Conservation (phyloP, 2,113 vertebrate genomes). For the Oreochromis aureus region DNA sequence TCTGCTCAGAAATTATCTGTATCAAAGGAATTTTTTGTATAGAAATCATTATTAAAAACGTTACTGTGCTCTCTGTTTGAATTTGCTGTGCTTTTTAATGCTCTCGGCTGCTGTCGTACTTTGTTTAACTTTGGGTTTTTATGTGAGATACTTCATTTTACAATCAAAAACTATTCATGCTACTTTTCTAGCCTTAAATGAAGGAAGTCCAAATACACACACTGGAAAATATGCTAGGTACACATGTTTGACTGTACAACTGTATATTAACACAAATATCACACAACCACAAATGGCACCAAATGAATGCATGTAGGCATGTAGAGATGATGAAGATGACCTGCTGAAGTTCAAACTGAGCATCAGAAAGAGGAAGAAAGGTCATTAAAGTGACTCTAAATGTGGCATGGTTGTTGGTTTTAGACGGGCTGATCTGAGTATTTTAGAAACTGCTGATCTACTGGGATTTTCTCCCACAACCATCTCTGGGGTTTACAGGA, state of each 20-base stretch:
- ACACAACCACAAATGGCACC: neutral
- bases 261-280: neutral
- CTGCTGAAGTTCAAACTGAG: neutral
- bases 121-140: neutral
- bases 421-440: neutral
- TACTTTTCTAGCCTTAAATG: neutral
- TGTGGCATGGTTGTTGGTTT: neutral
- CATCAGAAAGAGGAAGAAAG: neutral
- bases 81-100: neutral
- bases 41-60: slow-evolving; percentile 50
- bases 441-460: neutral
- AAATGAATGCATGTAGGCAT: neutral
- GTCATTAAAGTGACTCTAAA: neutral
- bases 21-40: slow-evolving; percentile 26
- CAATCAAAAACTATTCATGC: neutral
- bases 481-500: neutral
- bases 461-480: neutral
- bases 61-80: neutral
- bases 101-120: neutral
- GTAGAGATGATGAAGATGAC: neutral
- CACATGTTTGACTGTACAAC: neutral
- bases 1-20: neutral
- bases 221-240: neutral
- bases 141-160: neutral
- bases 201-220: neutral